A percentile compares a stretch with the other conserved stretches of the same genome.
phyloP scores from a whole-genome alignment of 2,888 invertebrate species.

The Heteromyza rotundicornis region DNA sequence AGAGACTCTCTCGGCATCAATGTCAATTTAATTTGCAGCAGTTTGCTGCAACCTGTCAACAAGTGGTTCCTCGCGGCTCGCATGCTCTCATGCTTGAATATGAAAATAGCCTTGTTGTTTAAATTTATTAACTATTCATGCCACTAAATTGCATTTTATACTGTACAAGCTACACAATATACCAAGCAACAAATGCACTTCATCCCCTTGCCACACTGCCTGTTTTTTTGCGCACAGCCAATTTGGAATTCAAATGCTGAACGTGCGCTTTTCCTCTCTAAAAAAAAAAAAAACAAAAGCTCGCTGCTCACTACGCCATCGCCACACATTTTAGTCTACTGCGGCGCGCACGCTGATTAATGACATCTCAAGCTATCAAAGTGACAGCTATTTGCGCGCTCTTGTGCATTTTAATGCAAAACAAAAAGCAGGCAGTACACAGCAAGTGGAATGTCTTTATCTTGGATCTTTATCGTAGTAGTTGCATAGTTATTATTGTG shows the following conservation, averaged over 20 bases:
- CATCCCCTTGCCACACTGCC: too few species aligned
- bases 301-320: background rate
- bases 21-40: background rate
- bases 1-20: too few species aligned
- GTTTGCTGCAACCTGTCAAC: background rate
- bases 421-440: too few species aligned
- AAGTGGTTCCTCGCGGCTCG: background rate
- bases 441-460: too few species aligned
- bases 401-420: too few species aligned
- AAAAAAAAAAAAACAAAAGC: too few species aligned
- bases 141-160: slow-evolving; percentile 31
- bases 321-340: slow-evolving; percentile 23
- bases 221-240: background rate
- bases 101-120: slow-evolving; percentile 18
- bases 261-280: background rate
- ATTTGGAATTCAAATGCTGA: background rate
- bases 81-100: slow-evolving; percentile 3
- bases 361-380: slow-evolving; percentile 33
- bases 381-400: slow-evolving; percentile 30
- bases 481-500: too few species aligned
- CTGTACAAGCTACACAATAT: slow-evolving; percentile 12
- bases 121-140: slow-evolving; percentile 31
- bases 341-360: slow-evolving; percentile 32
- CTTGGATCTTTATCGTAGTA: too few species aligned
- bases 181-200: too few species aligned